Base-by-base conservation (phyloP, 2,113 vertebrate genomes). In the Hystrix brachyura region DNA sequence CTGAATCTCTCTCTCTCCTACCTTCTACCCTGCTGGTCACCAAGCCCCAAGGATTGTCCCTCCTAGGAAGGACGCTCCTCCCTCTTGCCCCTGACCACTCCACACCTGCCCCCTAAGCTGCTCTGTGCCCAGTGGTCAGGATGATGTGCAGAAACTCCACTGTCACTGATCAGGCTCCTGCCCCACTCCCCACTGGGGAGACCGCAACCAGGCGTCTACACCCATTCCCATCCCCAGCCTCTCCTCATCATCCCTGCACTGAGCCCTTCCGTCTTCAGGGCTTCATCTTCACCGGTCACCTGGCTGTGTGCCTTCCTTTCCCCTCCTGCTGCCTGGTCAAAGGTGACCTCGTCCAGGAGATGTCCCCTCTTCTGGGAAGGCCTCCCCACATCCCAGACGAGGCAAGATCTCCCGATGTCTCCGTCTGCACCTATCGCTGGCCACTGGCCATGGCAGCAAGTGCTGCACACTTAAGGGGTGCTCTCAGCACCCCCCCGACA, bases 221-320 rank as follows among this genome's bases (percentile, higher is more conserved):
- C 7, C n/a, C 14, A 34, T 0, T 34, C 48, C 38, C 0, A 11
- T 19, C 62, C 25, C 62, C 62, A 64, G 9, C 21, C 19, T 21
- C 29, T 43, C 18, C 32, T 18, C 12, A 4, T 43, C 9, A 0
- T 6, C 3, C 1, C 0, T 11, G 46, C 80, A 8, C 25, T 0
- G 5, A 1, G 32, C 69, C 60, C n/a, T 29, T 64, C 23, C 14
- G 86, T n/a, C 1, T 14, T 3, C 4, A 1, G 0, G 5, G 2
- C 12, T 25, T 69, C 29, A 51, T 38, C 19, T 48, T 3, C 2
- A 2, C 4, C 10, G 1, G 5, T 18, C 86, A 27, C 76, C 79
- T 1, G 2, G 4, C 23, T 1, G 29, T 21, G 4, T 0, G 5
- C 6, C 4, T 18, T 27, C 55, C 43, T 65, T 38, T 18, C 34